Percentiles rank a stretch among this genome's conserved stretches.
These are phyloP conservation scores for Circaetus gallicus DNA, from an alignment of 2,113 vertebrate genomes.

Conservation along the genomic window DNA sequence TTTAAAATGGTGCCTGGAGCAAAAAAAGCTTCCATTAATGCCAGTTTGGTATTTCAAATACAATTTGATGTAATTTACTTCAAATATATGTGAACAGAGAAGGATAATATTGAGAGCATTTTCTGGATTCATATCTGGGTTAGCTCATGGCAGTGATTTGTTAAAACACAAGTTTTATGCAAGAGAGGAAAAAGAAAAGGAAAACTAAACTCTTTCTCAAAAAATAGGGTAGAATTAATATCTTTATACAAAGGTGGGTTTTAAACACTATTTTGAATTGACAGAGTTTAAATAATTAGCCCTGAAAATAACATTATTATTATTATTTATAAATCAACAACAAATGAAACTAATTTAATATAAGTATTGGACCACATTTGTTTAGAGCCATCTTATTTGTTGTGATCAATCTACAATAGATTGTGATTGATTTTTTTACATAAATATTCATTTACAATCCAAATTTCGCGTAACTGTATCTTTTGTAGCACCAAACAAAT, in stretches of 20 bases:
- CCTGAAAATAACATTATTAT: background rate
- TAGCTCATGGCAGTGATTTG: constrained; percentile 72
- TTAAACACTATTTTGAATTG: background rate
- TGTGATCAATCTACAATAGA: background rate
- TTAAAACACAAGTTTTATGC: constrained; percentile 67
- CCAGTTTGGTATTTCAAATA: constrained; percentile 88
- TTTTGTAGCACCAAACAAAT: background rate
- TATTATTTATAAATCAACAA: constrained; percentile 42
- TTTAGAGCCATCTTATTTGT: background rate
- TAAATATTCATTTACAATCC: background rate
- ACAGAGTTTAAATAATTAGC: background rate
- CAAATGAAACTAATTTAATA: constrained; percentile 11
- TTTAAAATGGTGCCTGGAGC: constrained; percentile 86
- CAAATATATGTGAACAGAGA: constrained; percentile 83
- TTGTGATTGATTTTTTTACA: background rate
- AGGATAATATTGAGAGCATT: constrained; percentile 75
- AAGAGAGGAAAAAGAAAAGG: background rate
- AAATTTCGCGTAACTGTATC: background rate
- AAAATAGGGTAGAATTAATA: background rate
- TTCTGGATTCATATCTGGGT: constrained; percentile 73
- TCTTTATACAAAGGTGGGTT: background rate
- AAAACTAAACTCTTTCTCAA: constrained; percentile 21
- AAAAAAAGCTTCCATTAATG: constrained; percentile 84
- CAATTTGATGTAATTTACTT: constrained; percentile 87
- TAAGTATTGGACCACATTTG: background rate